Evolutionary conservation across 2,888 invertebrate species (phyloP).

Genomic region (Drosophila dives): DNA sequence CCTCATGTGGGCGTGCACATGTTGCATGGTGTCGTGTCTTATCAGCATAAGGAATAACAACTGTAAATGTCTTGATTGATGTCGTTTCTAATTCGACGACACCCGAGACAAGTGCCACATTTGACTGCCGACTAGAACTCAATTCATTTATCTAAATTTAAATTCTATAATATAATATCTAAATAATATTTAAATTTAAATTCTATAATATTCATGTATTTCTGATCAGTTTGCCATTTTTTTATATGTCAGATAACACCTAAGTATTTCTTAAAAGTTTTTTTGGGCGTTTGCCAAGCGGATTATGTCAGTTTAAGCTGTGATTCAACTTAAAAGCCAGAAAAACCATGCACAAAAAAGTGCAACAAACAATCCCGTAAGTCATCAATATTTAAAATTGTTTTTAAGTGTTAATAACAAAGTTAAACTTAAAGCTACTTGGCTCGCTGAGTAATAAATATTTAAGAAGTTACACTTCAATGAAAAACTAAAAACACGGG

Average conservation of each 20-base stretch:
- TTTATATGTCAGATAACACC: background rate
- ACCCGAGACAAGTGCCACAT: constrained; percentile 19
- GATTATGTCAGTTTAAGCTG: background rate
- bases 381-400: background rate
- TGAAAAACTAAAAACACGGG: no score
- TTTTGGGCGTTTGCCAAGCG: background rate
- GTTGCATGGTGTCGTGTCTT: constrained; percentile 44
- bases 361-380: constrained; percentile 7
- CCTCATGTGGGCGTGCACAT: constrained; percentile 25
- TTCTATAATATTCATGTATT: background rate
- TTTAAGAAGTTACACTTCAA: background rate
- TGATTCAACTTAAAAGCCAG: background rate
- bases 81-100: constrained; percentile 27
- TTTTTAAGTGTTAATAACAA: constrained; percentile 11
- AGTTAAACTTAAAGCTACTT: background rate
- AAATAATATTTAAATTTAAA: background rate
- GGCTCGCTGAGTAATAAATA: background rate
- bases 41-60: constrained; percentile 22
- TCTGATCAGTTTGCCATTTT: background rate
- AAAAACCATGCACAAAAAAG: constrained; percentile 19
- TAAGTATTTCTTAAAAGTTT: background rate
- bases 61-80: constrained; percentile 41
- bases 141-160: background rate
- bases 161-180: background rate
- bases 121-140: constrained; percentile 15